Percentiles rank a stretch among this genome's conserved stretches.
Evolutionary conservation across 2,797 vertebrate genomes (phyloP).

Genomic region (Liparis tanakae): DNA sequence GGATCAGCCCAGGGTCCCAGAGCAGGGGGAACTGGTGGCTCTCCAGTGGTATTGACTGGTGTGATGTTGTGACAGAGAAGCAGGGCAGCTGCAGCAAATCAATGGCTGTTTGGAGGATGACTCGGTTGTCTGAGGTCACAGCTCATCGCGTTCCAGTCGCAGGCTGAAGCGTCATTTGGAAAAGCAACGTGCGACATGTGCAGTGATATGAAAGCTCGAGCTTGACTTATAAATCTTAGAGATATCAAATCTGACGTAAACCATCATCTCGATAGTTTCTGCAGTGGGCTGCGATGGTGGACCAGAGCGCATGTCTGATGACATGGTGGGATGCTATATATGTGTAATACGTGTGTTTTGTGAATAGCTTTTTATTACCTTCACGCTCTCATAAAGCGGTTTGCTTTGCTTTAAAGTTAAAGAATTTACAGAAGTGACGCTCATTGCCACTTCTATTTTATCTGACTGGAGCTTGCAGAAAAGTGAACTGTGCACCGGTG

Average conservation of each 20-base stretch:
- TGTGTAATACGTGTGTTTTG: not conserved
- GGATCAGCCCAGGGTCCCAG: slow-evolving; percentile 39
- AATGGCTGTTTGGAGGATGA: slow-evolving; percentile 25
- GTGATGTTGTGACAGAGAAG: slow-evolving; percentile 33
- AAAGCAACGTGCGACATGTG: slow-evolving; percentile 7
- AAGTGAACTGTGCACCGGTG: not conserved
- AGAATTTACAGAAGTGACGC: not conserved
- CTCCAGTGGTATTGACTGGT: slow-evolving; percentile 33
- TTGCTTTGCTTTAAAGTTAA: not conserved
- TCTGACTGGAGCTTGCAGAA: not conserved
- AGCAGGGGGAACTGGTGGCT: slow-evolving; percentile 25
- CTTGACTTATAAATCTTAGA: not conserved
- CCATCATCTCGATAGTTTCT: not conserved
- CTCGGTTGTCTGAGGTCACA: slow-evolving; percentile 22
- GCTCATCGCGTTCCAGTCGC: slow-evolving; percentile 14
- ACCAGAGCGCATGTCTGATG: not conserved
- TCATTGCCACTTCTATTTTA: not conserved
- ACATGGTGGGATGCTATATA: not conserved
- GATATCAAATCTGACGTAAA: slow-evolving; percentile 11
- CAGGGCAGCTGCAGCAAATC: slow-evolving; percentile 39
- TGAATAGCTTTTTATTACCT: not conserved
- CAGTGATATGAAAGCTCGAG: not conserved
- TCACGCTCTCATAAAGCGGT: not conserved
- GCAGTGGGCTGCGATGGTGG: not conserved
- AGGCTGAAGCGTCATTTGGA: not conserved